Conservation (phyloP, 1,140 invertebrate genomes). For the Drosophila repletoides region DNA sequence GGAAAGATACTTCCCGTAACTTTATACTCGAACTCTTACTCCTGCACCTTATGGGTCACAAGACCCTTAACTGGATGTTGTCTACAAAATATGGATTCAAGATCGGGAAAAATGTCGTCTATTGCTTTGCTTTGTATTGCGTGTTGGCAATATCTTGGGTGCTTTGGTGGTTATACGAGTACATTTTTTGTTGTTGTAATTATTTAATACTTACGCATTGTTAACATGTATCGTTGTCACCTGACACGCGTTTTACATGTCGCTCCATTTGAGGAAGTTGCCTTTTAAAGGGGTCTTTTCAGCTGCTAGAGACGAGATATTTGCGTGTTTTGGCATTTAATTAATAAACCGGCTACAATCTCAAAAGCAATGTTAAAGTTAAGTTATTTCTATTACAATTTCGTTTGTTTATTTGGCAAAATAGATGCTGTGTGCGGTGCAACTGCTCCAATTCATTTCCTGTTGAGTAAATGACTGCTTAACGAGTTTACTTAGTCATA, state of each 20-base stretch:
- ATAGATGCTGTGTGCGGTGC: slow-evolving; percentile 33
- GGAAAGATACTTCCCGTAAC: too few relatives aligned
- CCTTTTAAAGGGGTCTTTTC: slow-evolving; percentile 51
- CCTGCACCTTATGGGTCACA: too few relatives aligned
- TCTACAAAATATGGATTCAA: slow-evolving; percentile 18
- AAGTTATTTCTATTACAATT: slow-evolving; percentile 57
- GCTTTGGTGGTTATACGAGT: slow-evolving; percentile 1
- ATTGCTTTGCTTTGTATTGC: slow-evolving; percentile 46
- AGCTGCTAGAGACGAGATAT: slow-evolving; percentile 50
- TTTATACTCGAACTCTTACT: too few relatives aligned
- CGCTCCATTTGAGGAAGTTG: slow-evolving; percentile 65
- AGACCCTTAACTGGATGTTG: background rate
- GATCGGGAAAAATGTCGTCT: slow-evolving; percentile 50
- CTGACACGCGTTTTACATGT: slow-evolving; percentile 72
- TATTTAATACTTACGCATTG: slow-evolving; percentile 75
- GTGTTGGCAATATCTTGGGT: slow-evolving; percentile 34
- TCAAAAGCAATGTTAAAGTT: slow-evolving; percentile 64
- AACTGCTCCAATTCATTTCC: slow-evolving; percentile 28
- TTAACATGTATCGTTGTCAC: slow-evolving; percentile 69
- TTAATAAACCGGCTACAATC: slow-evolving; percentile 66
- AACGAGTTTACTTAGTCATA: slow-evolving; percentile 87
- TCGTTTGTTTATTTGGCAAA: slow-evolving; percentile 25
- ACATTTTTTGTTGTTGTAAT: slow-evolving; percentile 54
- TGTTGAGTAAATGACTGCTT: slow-evolving; percentile 45
- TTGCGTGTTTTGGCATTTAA: slow-evolving; percentile 72